These are phyloP conservation scores for Scolanthus callimorphus DNA, from an alignment of 92 coral and sea anemone species.

Conservation along the genomic window DNA sequence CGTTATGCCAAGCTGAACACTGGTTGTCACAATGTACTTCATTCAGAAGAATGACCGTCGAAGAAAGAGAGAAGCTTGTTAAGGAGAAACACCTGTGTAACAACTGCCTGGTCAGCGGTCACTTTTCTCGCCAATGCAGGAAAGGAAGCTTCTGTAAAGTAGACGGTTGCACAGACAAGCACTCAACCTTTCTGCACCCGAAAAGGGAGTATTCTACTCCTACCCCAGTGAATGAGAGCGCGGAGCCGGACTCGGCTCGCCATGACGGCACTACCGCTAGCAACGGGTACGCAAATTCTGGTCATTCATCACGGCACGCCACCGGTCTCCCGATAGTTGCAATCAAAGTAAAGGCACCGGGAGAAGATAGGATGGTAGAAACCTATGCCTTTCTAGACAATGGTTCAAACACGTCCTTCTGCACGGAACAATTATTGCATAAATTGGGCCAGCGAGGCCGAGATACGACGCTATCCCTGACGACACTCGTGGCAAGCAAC, in stretches of 20 bases:
- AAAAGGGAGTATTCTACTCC: slow-evolving; percentile 3
- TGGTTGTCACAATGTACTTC: slow-evolving; percentile 52
- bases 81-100: slow-evolving; percentile 26
- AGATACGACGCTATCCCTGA: too few relatives aligned
- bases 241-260: not conserved
- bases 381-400: too few relatives aligned
- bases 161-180: slow-evolving; percentile 51
- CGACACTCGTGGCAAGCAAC: too few relatives aligned
- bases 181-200: slow-evolving; percentile 61
- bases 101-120: slow-evolving; percentile 53
- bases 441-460: too few relatives aligned
- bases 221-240: not conserved
- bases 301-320: too few relatives aligned
- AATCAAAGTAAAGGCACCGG: too few relatives aligned
- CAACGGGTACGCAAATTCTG: too few relatives aligned
- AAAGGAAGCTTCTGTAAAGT: slow-evolving; percentile 58
- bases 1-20: slow-evolving; percentile 32
- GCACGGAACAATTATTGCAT: too few relatives aligned
- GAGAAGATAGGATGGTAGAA: too few relatives aligned
- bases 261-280: not conserved
- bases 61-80: slow-evolving; percentile 39
- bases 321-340: too few relatives aligned
- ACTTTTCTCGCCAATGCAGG: slow-evolving; percentile 23
- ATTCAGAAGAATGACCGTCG: slow-evolving; percentile 35
- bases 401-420: too few relatives aligned